phyloP scores from a whole-genome alignment of 2,797 vertebrate species.

The Chrysocyon brachyurus region DNA sequence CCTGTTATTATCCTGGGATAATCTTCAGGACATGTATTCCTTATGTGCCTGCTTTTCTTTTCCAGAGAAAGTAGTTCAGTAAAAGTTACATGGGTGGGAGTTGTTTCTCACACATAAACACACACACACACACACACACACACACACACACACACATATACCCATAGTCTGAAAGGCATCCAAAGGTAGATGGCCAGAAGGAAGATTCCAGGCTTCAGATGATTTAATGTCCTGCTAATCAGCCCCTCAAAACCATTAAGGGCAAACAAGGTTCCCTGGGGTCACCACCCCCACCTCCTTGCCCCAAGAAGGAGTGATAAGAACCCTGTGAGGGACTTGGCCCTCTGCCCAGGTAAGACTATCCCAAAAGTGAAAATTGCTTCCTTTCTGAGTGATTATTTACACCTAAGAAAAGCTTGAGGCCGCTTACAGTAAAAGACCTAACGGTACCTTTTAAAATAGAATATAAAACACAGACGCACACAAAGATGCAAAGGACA shows the following conservation, averaged over 20 bases:
- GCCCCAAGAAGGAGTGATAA: neutral
- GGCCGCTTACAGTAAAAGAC: neutral
- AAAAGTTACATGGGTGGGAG: neutral
- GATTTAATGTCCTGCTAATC: neutral
- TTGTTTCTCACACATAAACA: neutral
- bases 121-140: neutral
- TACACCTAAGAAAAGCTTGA: slow-evolving; percentile 6
- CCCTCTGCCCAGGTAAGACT: neutral
- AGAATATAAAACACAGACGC: neutral
- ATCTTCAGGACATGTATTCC: neutral
- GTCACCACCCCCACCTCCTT: neutral
- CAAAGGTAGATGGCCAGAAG: neutral
- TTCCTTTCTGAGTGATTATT: neutral
- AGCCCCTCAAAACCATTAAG: neutral
- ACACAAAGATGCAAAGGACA: neutral
- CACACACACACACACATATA: neutral
- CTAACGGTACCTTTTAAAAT: neutral
- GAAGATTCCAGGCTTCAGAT: neutral
- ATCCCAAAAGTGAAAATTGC: neutral
- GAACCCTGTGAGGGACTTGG: neutral
- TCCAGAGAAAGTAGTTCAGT: neutral
- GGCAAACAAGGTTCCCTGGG: neutral
- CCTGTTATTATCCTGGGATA: neutral
- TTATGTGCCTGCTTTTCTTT: neutral
- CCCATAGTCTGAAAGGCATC: neutral